Base-by-base conservation (phyloP, 2,113 vertebrate genomes). In the Neopipo cinnamomea region DNA sequence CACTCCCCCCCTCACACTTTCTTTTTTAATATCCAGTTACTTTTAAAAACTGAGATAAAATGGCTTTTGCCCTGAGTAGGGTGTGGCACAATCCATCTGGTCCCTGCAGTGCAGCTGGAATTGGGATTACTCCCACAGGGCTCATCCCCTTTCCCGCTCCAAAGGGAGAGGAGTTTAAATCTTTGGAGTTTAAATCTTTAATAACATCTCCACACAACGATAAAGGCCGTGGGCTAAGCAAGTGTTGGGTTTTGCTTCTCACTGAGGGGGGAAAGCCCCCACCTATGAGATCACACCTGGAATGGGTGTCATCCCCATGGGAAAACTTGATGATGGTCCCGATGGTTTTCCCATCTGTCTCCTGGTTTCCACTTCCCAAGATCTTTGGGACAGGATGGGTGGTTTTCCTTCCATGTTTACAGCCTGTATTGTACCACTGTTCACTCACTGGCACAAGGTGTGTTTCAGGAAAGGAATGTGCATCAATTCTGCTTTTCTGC, bases 391-490 rank as follows among this genome's bases (percentile, higher is more conserved):
- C 17, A 12, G 39, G 20, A 39, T 10, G 12, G 19, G 27, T 52
- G 12, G 37, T 39, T 61, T 55, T 33, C 33, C 65, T 31, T 31
- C 7, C 0, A 0, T 15, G 24, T 37, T 47, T 18, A 21, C 59
- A 62, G 72, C 49, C 37, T 12, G 33, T 15, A 24, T 19, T 10
- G 12, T 25, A 17, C 39, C 56, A 37, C 20, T 27, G 35, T 2
- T 56, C 14, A 5, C 58, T 53, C 0, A 0, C 25, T 74, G 71
- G 42, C 72, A 47, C 31, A n/a, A 53, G 21, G 9, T 1, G 0
- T 11, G 5, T 47, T 76, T 75, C 49, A 55, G 33, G 58, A 74
- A 50, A 31, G 23, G 14, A 49, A 24, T 42, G 31, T 42, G 31
- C 42, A 23, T 59, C 33, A 49, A 53, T 52, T 68, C 24, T 50